Evolutionary conservation across 2,888 invertebrate genomes (phyloP).

Genomic region (Synanthedon vespiformis): DNA sequence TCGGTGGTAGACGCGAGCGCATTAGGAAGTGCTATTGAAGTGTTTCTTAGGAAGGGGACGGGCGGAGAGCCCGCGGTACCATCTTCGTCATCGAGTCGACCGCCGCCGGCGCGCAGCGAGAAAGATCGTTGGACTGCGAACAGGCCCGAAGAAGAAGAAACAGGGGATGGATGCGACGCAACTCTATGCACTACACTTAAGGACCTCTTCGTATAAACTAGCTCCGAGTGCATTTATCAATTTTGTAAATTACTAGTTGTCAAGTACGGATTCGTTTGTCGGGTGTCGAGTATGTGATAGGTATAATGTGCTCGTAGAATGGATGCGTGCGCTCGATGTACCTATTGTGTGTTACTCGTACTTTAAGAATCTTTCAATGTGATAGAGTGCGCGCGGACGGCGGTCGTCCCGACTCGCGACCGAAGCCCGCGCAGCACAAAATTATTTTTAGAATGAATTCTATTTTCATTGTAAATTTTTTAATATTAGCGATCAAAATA

Average conservation of each 20-base stretch:
- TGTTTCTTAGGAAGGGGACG: conserved; percentile 76
- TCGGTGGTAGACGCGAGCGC: conserved; percentile 85
- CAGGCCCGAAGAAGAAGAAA: conserved; percentile 78
- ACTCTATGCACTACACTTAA: conserved; percentile 86
- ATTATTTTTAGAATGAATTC: conserved; percentile 68
- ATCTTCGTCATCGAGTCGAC: conserved; percentile 27
- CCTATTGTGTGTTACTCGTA: conserved; percentile 33
- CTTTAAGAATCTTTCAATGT: conserved; percentile 68
- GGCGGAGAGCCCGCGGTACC: conserved; percentile 52
- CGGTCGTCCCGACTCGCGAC: conserved; percentile 58
- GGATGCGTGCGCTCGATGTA: conserved; percentile 21
- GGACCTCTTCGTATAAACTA: conserved; percentile 84
- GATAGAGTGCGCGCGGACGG: conserved; percentile 58
- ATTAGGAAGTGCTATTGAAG: conserved; percentile 86
- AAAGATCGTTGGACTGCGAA: conserved; percentile 69
- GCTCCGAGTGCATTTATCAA: conserved; percentile 28
- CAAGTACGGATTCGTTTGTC: conserved; percentile 40
- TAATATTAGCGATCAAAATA: conserved; percentile 63
- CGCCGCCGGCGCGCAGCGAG: conserved; percentile 29
- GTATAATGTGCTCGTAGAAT: conserved; percentile 18
- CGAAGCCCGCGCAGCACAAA: conserved; percentile 46
- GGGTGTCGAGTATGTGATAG: conserved; percentile 24
- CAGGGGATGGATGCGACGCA: conserved; percentile 80
- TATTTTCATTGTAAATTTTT: conserved; percentile 70
- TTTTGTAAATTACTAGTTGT: conserved; percentile 53